Conservation (phyloP, 2,888 invertebrate genomes). For the Formica aserva region DNA sequence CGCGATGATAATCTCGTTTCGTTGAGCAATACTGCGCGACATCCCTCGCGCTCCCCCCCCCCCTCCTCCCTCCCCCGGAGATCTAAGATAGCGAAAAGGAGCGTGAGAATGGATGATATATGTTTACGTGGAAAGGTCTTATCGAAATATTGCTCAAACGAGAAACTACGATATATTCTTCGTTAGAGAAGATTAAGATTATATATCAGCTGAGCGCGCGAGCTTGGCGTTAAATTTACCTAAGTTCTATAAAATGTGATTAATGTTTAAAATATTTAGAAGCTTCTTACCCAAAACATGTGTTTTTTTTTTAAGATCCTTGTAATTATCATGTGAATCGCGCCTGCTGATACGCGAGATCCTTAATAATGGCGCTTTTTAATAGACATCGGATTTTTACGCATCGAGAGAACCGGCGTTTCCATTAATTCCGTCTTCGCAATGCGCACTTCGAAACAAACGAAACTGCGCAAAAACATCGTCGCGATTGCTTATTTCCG, state of each 20-base stretch:
- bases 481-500: constrained; percentile 72
- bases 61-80: neutral
- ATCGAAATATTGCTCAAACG: neutral
- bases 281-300: neutral
- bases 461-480: constrained; percentile 60
- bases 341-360: neutral
- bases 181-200: neutral
- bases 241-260: neutral
- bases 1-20: constrained; percentile 57
- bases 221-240: neutral
- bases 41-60: neutral
- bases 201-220: neutral
- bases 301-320: neutral
- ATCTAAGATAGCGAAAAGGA: neutral
- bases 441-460: neutral
- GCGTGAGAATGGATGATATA: neutral
- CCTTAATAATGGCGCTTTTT: neutral
- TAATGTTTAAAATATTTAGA: neutral
- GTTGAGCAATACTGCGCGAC: constrained; percentile 7
- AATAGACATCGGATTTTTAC: neutral
- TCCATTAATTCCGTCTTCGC: neutral
- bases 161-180: neutral
- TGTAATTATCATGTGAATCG: neutral
- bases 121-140: neutral
- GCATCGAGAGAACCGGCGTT: neutral